Evolutionary conservation across 2,888 invertebrate species (phyloP).

Genomic region (Polia nebulosa): DNA sequence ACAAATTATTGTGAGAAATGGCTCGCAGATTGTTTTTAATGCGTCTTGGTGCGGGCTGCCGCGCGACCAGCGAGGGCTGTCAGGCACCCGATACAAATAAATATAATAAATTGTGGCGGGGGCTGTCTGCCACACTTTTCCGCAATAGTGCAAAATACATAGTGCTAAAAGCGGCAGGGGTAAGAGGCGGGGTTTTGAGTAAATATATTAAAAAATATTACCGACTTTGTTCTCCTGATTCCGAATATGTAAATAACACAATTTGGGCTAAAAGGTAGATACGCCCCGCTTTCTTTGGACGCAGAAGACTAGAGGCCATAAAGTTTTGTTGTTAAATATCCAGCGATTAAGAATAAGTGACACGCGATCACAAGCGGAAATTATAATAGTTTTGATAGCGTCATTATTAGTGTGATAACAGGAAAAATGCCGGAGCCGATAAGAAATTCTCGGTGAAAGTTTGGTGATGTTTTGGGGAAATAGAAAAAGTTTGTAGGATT

Average conservation of each 20-base stretch:
- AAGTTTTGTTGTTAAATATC: conserved; percentile 69
- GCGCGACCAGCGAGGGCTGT: too few species aligned
- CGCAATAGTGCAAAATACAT: too few species aligned
- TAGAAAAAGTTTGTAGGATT: conserved; percentile 40
- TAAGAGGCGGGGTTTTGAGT: too few species aligned
- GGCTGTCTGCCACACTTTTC: too few species aligned
- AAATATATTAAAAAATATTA: too few species aligned
- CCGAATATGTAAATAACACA: background rate
- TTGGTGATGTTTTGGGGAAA: conserved; percentile 9
- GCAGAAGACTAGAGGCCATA: conserved; percentile 7
- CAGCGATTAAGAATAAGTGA: conserved; percentile 60
- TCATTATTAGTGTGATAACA: conserved; percentile 39
- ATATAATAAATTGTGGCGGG: too few species aligned
- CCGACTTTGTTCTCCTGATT: too few species aligned
- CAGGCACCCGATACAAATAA: too few species aligned
- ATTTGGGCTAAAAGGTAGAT: background rate
- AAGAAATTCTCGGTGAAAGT: conserved; percentile 28
- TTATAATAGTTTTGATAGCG: conserved; percentile 37
- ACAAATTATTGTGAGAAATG: too few species aligned
- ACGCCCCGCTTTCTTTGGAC: background rate
- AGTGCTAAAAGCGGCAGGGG: too few species aligned
- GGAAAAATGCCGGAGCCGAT: conserved; percentile 25
- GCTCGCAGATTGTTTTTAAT: too few species aligned
- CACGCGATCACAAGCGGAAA: conserved; percentile 60
- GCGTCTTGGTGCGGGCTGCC: too few species aligned